Evolutionary conservation across 2,888 invertebrate genomes (phyloP), one percentile per base, ranked within the genome.

Genomic region (Acleris cristana): DNA sequence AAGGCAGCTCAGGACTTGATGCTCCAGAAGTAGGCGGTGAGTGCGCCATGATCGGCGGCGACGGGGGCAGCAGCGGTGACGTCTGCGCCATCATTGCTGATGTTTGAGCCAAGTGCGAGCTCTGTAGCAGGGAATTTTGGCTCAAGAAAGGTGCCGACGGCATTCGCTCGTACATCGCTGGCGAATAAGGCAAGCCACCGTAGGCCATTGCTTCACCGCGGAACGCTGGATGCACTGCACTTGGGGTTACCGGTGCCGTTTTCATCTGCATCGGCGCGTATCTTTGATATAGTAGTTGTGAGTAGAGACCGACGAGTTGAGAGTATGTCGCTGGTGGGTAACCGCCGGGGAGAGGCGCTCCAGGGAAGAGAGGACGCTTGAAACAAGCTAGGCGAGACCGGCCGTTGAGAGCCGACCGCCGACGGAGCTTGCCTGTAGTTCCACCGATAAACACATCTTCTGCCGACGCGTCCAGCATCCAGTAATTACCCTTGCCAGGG

Each of bases 401-500:
- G 2, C 98, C 97, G 16, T 97, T 97, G 0, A 98, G 96, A 0
- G 98, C 98, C 0, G 98, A 97, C 71, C 99, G 93, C 64, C 99
- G 89, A 5, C 99, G 94, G 58, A 99, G 90, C 89, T 99, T 99
- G 0, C 99, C 99, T 0, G 99, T 99, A 0, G 98, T 98, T 0
- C 98, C 98, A 0, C 99, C 99, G 79, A 99, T 99, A 84, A 99
- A 99, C 26, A 99, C 99, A 79, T 99, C 99, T 82, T 99, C 99
- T 54, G 98, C 97, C 51, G 98, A 97, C 6, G 99, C 97, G 84
- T 99, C 99, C 78, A 99, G 87, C 99, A 99, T 99, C 99, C 99
- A 99, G 90, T 99, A 99, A 91, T 99, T 99, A 0, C 99, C 99
- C 86, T 99, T 99, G 1, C 99, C 99, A 0, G 99, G 99, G 84